Evolutionary conservation across 2,888 invertebrate genomes (phyloP).

Genomic region (Caenorhabditis sp.): DNA sequence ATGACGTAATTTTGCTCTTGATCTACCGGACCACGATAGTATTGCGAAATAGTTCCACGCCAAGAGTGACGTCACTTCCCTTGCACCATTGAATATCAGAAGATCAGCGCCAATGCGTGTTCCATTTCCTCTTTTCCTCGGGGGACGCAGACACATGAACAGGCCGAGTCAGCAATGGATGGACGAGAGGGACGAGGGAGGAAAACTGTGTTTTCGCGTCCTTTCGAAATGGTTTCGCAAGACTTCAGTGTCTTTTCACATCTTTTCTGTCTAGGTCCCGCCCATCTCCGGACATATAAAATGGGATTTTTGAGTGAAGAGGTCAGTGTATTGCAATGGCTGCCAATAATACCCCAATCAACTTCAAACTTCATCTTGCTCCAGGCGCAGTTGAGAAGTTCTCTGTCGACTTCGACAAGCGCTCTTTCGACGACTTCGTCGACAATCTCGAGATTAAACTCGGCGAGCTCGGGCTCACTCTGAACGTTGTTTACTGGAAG

Average conservation of each 20-base stretch:
- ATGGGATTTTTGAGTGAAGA: slow-evolving; percentile 9
- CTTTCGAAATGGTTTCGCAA: slow-evolving; percentile 15
- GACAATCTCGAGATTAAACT: slow-evolving; percentile 28
- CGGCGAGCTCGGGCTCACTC: slow-evolving; percentile 26
- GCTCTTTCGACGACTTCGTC: slow-evolving; percentile 16
- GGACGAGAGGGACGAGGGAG: background rate
- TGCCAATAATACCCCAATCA: slow-evolving; percentile 16
- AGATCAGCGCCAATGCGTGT: slow-evolving; percentile 44
- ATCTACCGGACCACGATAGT: too few relatives aligned
- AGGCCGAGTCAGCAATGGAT: background rate
- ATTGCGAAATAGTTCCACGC: slow-evolving; percentile 10
- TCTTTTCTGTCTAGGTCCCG: slow-evolving; percentile 11
- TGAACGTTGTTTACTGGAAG: slow-evolving; percentile 29
- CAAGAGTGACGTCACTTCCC: slow-evolving; percentile 7
- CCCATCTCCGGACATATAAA: slow-evolving; percentile 15
- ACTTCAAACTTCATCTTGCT: slow-evolving; percentile 43
- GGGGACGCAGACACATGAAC: slow-evolving; percentile 17
- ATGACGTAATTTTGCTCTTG: too few relatives aligned
- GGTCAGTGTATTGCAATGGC: slow-evolving; percentile 23
- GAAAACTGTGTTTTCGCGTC: background rate
- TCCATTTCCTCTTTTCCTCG: background rate
- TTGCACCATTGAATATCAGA: slow-evolving; percentile 25
- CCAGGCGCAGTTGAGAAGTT: slow-evolving; percentile 37
- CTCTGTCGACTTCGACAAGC: background rate
- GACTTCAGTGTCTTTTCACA: slow-evolving; percentile 10